Conservation (phyloP, 2,888 invertebrate species). For the Monochamus alternatus region DNA sequence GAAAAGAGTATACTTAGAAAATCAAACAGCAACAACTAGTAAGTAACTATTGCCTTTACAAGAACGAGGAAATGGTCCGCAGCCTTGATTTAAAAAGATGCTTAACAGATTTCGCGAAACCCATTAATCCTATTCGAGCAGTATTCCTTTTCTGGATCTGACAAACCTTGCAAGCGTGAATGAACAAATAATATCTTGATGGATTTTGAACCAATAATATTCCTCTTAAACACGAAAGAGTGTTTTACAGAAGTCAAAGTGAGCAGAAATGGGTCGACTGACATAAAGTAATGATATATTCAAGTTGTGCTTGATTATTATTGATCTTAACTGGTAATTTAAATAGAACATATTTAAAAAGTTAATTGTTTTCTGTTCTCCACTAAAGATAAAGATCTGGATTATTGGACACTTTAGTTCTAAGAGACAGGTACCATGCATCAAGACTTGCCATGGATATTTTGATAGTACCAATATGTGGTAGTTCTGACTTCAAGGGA, state of each 20-base stretch:
- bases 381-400: constrained; percentile 40
- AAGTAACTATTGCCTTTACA: constrained; percentile 40
- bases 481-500: not conserved
- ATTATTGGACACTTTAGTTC: constrained; percentile 26
- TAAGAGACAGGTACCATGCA: constrained; percentile 29
- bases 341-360: not conserved
- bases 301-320: constrained; percentile 18
- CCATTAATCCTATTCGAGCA: constrained; percentile 45
- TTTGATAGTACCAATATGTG: not conserved
- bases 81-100: constrained; percentile 46
- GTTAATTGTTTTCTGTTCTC: constrained; percentile 23
- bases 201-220: constrained; percentile 50
- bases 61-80: constrained; percentile 48
- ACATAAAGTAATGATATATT: constrained; percentile 15
- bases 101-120: constrained; percentile 40
- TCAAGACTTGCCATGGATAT: constrained; percentile 27
- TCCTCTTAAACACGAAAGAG: constrained; percentile 40
- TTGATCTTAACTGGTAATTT: constrained; percentile 15
- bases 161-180: constrained; percentile 46
- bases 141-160: constrained; percentile 47
- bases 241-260: constrained; percentile 53
- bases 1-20: constrained; percentile 17
- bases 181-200: constrained; percentile 44
- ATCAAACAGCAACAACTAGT: constrained; percentile 45
- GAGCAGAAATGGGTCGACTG: constrained; percentile 39